Conservation (phyloP, 2,797 vertebrate species). For the Sebastes taczanowskii region DNA sequence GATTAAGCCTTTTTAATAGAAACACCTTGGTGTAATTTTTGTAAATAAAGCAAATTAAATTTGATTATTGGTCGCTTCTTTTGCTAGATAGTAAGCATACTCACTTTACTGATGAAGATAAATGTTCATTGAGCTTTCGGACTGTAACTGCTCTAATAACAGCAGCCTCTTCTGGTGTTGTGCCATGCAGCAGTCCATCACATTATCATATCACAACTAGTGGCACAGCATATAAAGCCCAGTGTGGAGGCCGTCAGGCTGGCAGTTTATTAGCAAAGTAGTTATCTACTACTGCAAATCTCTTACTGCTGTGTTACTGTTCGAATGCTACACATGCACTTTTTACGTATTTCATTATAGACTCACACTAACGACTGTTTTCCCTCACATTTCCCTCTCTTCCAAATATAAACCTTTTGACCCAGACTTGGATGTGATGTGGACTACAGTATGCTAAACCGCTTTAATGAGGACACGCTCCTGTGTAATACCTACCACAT, state of each 20-base stretch:
- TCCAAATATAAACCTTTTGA: background rate
- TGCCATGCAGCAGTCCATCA: background rate
- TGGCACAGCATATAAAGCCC: background rate
- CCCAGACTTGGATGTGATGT: background rate
- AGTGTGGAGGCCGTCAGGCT: background rate
- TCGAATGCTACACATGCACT: background rate
- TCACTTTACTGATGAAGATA: background rate
- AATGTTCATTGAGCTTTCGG: background rate
- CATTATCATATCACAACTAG: background rate
- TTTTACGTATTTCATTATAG: background rate
- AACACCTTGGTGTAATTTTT: background rate
- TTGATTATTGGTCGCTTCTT: background rate
- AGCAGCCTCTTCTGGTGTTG: background rate
- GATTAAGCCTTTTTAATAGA: background rate
- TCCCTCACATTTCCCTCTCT: background rate
- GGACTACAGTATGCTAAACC: background rate
- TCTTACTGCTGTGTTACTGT: background rate
- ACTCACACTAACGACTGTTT: background rate
- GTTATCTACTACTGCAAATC: background rate
- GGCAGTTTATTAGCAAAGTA: background rate
- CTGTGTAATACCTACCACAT: background rate
- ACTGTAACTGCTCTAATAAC: background rate
- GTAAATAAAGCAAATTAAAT: background rate
- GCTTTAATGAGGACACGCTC: constrained; percentile 22
- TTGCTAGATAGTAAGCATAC: background rate